Percentiles rank a stretch among this genome's conserved stretches.
Conservation (phyloP, 2,888 invertebrate genomes). For the Baronia brevicornis region DNA sequence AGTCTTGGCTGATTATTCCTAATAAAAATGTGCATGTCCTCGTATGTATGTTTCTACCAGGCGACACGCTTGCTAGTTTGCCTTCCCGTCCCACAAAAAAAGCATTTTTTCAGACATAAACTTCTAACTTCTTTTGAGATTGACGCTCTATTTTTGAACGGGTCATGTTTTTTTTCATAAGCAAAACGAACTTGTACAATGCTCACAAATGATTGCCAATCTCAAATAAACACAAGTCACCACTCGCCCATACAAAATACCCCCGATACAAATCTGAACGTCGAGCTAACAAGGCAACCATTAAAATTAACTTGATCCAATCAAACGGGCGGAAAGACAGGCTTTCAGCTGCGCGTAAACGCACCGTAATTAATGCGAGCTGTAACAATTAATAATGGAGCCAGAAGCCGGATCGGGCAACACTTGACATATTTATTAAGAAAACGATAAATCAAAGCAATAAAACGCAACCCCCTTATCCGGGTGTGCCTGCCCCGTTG, state of each 20-base stretch:
- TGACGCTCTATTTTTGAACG: too few relatives aligned
- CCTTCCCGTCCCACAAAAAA: too few relatives aligned
- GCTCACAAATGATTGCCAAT: too few relatives aligned
- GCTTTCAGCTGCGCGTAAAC: constrained; percentile 11
- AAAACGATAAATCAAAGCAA: constrained; percentile 63
- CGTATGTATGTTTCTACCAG: too few relatives aligned
- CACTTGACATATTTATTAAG: constrained; percentile 67
- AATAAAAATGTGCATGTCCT: too few relatives aligned
- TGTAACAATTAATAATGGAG: constrained; percentile 47
- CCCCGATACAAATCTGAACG: background rate
- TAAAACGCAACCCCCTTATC: constrained; percentile 35
- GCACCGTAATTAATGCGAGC: constrained; percentile 36
- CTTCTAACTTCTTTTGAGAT: too few relatives aligned
- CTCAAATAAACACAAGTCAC: too few relatives aligned
- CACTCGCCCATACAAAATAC: background rate
- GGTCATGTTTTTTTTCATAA: too few relatives aligned
- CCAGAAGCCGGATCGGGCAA: constrained; percentile 35
- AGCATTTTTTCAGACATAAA: too few relatives aligned
- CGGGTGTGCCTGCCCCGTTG: constrained; percentile 10
- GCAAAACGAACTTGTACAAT: too few relatives aligned
- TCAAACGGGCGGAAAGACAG: constrained; percentile 2
- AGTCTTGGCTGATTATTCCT: too few relatives aligned
- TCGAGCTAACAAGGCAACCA: constrained; percentile 1
- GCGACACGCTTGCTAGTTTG: too few relatives aligned
- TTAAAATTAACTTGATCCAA: constrained; percentile 3